Evolutionary conservation across 1,140 invertebrate species (phyloP), one percentile per base, ranked within the genome.

Genomic region (Asobara japonica): DNA sequence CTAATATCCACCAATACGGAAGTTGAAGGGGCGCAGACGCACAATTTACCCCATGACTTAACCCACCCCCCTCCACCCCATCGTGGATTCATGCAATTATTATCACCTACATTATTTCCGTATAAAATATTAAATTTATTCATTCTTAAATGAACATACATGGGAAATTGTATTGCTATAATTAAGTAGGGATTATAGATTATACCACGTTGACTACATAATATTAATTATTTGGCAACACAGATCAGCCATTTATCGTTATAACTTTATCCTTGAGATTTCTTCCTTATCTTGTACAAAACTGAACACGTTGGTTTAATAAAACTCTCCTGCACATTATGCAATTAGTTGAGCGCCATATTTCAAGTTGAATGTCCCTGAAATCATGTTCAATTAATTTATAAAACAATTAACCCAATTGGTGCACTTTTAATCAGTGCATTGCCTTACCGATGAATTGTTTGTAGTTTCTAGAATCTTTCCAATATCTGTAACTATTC

Each of bases 261-360:
- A 45, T 45, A 16, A 45, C 1, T 45, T 45, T 45, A 1, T 16
- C n/a, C 41, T 45, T 16, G 41, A 16, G 11, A 18, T 45, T 18
- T 45, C 18, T 45, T 41, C 2, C 3, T 6, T 18, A 13, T 45
- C 41, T 45, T 45, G 41, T 45, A 64, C 16, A n/a, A 33, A 64
- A 33, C 29, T 64, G 61, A 64, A 64, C 30, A 33, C 61, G 61
- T 27, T 33, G 30, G 61, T 36, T 64, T 64, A 29, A 64, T 64
- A 10, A 64, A 64, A 33, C 33, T 64, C 18, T 33, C 13, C n/a
- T 62, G 25, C 16, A 18, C 18, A 61, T 13, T 6, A 13, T 27
- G 20, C 25, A 61, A 29, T 61, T 27, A 13, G 27, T 61, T 61
- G n/a, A n/a, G 27, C 29, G 18, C 18, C 36, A 20, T 65, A 16